phyloP scores from a whole-genome alignment of 2,888 invertebrate genomes.

The Euphydryas editha region DNA sequence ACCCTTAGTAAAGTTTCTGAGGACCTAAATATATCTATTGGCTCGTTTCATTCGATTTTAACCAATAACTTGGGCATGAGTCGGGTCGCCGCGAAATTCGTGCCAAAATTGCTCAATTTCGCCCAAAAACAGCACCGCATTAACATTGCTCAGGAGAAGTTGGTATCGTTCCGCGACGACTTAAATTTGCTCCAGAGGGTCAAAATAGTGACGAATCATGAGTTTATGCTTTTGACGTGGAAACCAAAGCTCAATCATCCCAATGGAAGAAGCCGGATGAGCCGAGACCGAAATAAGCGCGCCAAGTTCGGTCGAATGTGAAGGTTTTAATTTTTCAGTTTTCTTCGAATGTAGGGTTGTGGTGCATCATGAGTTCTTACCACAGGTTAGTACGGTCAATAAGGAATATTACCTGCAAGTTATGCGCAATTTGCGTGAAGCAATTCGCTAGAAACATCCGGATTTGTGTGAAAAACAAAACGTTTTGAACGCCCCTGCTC shows the following conservation, averaged over 20 bases:
- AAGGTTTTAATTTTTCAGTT: neutral
- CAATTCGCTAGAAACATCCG: slow-evolving; percentile 35
- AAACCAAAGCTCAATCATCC: slow-evolving; percentile 37
- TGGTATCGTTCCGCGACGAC: neutral
- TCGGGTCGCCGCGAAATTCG: slow-evolving; percentile 41
- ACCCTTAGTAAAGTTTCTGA: slow-evolving; percentile 33
- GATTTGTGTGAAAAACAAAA: slow-evolving; percentile 35
- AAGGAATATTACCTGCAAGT: slow-evolving; percentile 29
- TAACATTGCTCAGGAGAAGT: slow-evolving; percentile 22
- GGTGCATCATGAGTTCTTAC: slow-evolving; percentile 31
- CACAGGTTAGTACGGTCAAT: slow-evolving; percentile 28
- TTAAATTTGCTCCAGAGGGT: slow-evolving; percentile 2
- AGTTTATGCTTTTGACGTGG: slow-evolving; percentile 40
- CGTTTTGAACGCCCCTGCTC: slow-evolving; percentile 36
- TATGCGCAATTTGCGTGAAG: slow-evolving; percentile 32
- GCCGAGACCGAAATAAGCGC: slow-evolving; percentile 2
- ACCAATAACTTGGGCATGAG: slow-evolving; percentile 43
- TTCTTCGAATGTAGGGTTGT: slow-evolving; percentile 31
- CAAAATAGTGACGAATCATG: slow-evolving; percentile 43
- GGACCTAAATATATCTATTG: too few species aligned
- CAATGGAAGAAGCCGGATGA: slow-evolving; percentile 25
- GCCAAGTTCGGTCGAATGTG: slow-evolving; percentile 14
- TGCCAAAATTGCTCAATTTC: slow-evolving; percentile 42
- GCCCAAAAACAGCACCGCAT: slow-evolving; percentile 40
- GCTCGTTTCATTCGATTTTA: slow-evolving; percentile 38